Evolutionary conservation across 2,888 invertebrate genomes (phyloP), one percentile per base, ranked within the genome.

Genomic region (Acrobasis consociella): DNA sequence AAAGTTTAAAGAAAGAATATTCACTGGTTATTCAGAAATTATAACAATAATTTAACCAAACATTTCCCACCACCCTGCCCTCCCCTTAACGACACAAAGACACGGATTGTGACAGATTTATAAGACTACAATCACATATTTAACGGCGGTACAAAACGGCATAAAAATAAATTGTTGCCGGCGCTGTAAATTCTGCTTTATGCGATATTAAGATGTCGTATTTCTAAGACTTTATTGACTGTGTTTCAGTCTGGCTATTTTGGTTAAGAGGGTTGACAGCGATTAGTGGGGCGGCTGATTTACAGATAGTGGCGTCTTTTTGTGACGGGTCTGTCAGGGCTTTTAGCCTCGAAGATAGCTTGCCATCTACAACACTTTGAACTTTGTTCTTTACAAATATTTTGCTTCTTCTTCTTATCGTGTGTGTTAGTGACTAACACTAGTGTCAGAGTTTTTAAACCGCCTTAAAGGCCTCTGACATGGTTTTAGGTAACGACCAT

Each of bases 181-280:
- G 71, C 72, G 78, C 67, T 60, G 77, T 87, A 88, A 87, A 87
- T 89, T 83, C 72, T 73, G 79, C 86, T 90, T 91, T 86, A 90
- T 90, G 86, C 84, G 85, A 82, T 85, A 89, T 89, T 87, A 90
- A 91, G 87, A 90, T 87, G 90, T 87, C 85, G 76, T 90, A 88
- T 85, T 82, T 89, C 80, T 72, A 65, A 61, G 60, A 74, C 76
- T 90, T 89, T 90, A 89, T 89, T 84, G 83, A 70, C 66, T 73
- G 68, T 5, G 31, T 31, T 31, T 31, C 31, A 74, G 53, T 53
- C 53, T n/a, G 17, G 58, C 60, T 69, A 67, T 67, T 76, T 80
- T 73, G 70, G 73, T 66, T 64, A 52, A 64, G 60, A 71, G 65
- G 68, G 64, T 38, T 46, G 58, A 10, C 5, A 2, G 39, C 31